Evolutionary conservation across 2,888 invertebrate species (phyloP).

Genomic region (Yponomeuta malinellus): DNA sequence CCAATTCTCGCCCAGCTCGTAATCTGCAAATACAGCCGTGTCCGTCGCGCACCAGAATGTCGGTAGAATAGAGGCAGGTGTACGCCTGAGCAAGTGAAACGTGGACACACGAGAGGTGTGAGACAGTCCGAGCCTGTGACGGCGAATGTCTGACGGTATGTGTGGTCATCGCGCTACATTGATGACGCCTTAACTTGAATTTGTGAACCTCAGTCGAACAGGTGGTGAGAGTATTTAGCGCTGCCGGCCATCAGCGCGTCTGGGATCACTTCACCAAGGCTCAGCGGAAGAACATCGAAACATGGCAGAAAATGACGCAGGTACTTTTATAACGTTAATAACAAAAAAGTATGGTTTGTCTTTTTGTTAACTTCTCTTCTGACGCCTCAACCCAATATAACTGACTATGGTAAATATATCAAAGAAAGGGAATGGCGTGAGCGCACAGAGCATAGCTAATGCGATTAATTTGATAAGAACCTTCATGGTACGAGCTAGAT

Average conservation of each 20-base stretch:
- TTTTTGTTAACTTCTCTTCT: neutral
- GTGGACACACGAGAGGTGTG: neutral
- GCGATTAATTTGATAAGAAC: neutral
- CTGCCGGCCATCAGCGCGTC: slow-evolving; percentile 97
- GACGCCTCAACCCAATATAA: neutral
- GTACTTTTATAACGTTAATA: slow-evolving; percentile 60
- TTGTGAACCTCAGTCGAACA: slow-evolving; percentile 89
- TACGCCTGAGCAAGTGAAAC: neutral
- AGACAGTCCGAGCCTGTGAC: neutral
- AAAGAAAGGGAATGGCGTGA: neutral
- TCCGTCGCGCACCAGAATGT: neutral
- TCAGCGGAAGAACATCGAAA: slow-evolving; percentile 98
- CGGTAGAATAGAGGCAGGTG: neutral
- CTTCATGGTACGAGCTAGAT: neutral
- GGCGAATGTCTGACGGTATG: slow-evolving; percentile 50
- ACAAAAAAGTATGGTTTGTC: neutral
- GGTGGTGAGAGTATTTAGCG: slow-evolving; percentile 98
- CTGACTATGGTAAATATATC: neutral
- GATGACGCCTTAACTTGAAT: slow-evolving; percentile 6
- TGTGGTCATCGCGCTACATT: slow-evolving; percentile 36
- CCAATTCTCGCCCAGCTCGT: neutral
- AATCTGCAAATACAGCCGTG: neutral
- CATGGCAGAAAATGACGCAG: slow-evolving; percentile 97
- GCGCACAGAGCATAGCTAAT: neutral
- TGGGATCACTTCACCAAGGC: slow-evolving; percentile 99